phyloP scores from a whole-genome alignment of 2,113 vertebrate genomes.

The Indri indri region DNA sequence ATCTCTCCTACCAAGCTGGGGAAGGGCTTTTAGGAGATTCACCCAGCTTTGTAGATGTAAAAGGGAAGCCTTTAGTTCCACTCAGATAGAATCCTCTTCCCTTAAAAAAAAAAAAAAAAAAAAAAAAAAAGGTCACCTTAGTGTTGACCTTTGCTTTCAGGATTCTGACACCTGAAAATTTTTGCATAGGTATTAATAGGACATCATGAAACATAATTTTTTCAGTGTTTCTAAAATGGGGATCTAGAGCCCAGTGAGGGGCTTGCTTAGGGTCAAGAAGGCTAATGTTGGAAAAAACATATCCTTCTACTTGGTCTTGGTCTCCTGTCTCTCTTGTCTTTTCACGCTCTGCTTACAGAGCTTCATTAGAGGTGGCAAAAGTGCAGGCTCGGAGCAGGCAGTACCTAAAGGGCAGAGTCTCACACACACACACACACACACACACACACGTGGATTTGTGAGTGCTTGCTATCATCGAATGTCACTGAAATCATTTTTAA shows the following conservation, averaged over 20 bases:
- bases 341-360: background rate
- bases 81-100: background rate
- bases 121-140: background rate
- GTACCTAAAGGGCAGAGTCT: background rate
- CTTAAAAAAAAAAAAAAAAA: background rate
- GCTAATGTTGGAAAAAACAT: background rate
- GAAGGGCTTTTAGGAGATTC: background rate
- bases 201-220: background rate
- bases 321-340: background rate
- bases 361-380: background rate
- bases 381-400: background rate
- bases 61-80: background rate
- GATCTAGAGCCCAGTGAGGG: background rate
- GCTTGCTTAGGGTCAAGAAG: background rate
- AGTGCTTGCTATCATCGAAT: background rate
- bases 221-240: constrained; percentile 6
- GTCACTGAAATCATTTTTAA: background rate
- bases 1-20: background rate
- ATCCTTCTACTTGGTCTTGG: background rate
- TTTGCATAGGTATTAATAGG: background rate
- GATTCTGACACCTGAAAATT: background rate
- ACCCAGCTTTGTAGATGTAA: background rate
- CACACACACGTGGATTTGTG: background rate
- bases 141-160: background rate
- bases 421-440: background rate